Base-by-base conservation (phyloP, 2,113 vertebrate species). In the Nyctereutes procyonoides region DNA sequence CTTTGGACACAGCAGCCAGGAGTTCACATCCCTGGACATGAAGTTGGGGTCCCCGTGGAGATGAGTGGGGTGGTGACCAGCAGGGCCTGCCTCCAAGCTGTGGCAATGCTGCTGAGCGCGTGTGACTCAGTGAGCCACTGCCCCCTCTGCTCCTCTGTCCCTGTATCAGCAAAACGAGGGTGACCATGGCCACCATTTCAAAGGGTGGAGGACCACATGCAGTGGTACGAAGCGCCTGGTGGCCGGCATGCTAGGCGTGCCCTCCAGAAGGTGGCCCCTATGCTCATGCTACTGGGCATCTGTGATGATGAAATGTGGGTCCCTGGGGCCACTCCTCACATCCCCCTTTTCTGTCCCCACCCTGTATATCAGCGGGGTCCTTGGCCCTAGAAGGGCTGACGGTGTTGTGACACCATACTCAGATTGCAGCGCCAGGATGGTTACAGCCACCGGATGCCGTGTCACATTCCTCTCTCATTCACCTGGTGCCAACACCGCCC, bases 361-460 rank as follows among this genome's bases (percentile, higher is more conserved):
- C 35, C 28, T 28, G 48, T 8, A 22, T 8, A 8, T 60, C 51
- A 11, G 19, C 1, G 5, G 38, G n/a, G 43, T 16, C 53, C 38
- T 13, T 0, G 0, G 56, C 26, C 86, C 55, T 8, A n/a, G 81
- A 43, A 0, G 26, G 26, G n/a, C 3, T 5, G 51, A n/a, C 2
- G 1, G 0, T 10, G 35, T 32, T 0, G 3, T 11, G 58, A 60
- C 3, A 20, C 51, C 1, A 0, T 0, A 19, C 22, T 58, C 67
- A 19, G 58, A 8, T 0, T 8, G 58, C 8, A 2, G 1, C 3
- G 14, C 19, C 76, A 1, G 35, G 56, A 10, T 3, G 48, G 62
- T 26, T 20, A 0, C 4, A n/a, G 9, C 14, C 0, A 7, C 28
- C 15, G 19, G 43, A 14, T 1, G 0, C 3, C 2, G 0, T 0